phyloP scores from a whole-genome alignment of 2,113 vertebrate genomes.

The Edolisoma coerulescens region DNA sequence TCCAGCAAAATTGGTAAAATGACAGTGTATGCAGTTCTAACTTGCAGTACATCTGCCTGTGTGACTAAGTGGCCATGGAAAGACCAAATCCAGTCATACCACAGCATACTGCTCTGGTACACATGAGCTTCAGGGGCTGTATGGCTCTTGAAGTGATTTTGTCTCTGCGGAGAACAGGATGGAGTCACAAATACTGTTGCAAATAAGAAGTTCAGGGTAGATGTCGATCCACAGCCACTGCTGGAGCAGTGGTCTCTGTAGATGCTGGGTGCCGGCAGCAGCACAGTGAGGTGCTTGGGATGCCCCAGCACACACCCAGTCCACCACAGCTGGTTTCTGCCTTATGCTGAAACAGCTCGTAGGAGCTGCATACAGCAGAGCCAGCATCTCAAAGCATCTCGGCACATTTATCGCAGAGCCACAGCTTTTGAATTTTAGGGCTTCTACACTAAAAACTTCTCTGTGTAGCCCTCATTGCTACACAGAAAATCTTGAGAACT shows the following conservation, averaged over 20 bases:
- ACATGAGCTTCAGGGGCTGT: not conserved
- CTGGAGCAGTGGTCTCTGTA: not conserved
- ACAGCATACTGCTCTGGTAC: not conserved
- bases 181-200: not conserved
- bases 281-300: not conserved
- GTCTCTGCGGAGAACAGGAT: not conserved
- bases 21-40: not conserved
- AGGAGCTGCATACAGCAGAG: not conserved
- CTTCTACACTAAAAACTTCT: not conserved
- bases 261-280: not conserved
- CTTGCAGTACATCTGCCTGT: not conserved
- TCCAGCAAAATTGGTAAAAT: not conserved
- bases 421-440: not conserved
- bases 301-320: not conserved
- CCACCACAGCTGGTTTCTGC: not conserved
- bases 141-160: not conserved
- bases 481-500: not conserved
- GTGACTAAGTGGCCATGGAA: not conserved
- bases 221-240: fast-evolving
- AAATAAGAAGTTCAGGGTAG: not conserved
- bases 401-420: not conserved
- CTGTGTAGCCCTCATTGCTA: not conserved
- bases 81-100: not conserved
- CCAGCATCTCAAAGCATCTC: not conserved
- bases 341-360: fast-evolving